Percentiles rank a stretch among this genome's conserved stretches.
Evolutionary conservation across 2,113 vertebrate genomes (phyloP).

Genomic region (Henicopernis longicauda): DNA sequence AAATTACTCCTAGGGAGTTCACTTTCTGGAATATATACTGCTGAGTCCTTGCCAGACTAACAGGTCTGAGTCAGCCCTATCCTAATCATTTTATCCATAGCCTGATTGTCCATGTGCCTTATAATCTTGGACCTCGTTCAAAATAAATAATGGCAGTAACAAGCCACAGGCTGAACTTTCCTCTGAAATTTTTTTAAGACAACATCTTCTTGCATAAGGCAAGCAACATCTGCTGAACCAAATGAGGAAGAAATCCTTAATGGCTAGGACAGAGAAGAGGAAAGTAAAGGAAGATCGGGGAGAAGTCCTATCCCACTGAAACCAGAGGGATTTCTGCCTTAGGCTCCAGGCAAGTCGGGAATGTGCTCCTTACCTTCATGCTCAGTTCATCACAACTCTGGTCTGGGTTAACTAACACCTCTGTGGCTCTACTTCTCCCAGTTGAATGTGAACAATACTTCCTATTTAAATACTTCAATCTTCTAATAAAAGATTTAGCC

Average conservation of each 20-base stretch:
- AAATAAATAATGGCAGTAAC: conserved; percentile 65
- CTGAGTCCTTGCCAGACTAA: conserved; percentile 53
- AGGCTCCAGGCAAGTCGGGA: background rate
- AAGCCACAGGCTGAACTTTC: conserved; percentile 60
- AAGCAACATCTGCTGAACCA: conserved; percentile 27
- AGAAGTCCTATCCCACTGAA: background rate
- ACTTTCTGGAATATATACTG: conserved; percentile 61
- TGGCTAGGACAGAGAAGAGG: background rate
- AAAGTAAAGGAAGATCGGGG: background rate
- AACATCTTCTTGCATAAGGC: conserved; percentile 47
- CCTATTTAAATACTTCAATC: background rate
- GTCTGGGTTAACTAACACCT: background rate
- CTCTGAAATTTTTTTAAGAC: conserved; percentile 45
- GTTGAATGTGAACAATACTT: background rate
- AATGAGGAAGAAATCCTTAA: background rate
- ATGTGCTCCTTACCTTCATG: background rate
- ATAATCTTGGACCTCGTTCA: conserved; percentile 57
- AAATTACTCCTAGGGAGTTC: conserved; percentile 60
- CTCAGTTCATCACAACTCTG: background rate
- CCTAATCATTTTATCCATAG: conserved; percentile 61
- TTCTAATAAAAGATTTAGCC: background rate
- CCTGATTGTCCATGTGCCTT: conserved; percentile 61
- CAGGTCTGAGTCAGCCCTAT: conserved; percentile 65
- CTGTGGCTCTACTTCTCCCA: background rate
- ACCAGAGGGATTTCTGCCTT: background rate